Percentiles rank a stretch among this genome's conserved stretches.
phyloP scores from a whole-genome alignment of 2,113 vertebrate species.

The Urocynchramus pylzowi region DNA sequence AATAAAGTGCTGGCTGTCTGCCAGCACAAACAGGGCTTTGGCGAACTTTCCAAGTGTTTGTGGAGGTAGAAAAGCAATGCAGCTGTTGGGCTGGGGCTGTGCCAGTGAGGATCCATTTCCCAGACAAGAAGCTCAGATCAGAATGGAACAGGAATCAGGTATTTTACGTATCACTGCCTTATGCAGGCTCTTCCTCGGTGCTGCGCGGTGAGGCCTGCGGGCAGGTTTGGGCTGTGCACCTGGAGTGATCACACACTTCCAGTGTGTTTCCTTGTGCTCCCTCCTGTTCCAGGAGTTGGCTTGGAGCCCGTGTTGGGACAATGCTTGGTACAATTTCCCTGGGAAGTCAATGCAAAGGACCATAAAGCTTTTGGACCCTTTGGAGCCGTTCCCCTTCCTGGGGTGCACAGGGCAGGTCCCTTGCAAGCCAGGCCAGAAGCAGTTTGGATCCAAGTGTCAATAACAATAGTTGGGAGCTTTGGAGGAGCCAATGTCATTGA shows the following conservation, averaged over 20 bases:
- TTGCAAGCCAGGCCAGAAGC: background rate
- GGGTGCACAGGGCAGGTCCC: background rate
- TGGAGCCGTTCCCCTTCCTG: background rate
- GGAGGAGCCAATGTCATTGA: background rate
- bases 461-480: background rate
- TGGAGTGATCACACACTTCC: background rate
- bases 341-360: background rate
- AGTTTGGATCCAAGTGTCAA: background rate
- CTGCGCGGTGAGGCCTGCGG: background rate
- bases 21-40: constrained; percentile 68
- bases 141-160: constrained; percentile 12
- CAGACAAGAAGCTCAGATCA: constrained; percentile 25
- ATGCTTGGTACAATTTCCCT: background rate
- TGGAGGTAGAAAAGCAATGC: constrained; percentile 63
- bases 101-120: constrained; percentile 29
- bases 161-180: background rate
- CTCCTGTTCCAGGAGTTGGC: background rate
- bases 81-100: constrained; percentile 63
- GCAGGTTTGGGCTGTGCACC: background rate
- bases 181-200: background rate
- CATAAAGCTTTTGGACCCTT: background rate
- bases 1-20: constrained; percentile 61
- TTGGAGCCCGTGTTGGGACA: background rate
- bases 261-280: background rate
- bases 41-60: constrained; percentile 65